A percentile compares a stretch with the other conserved stretches of the same genome.
phyloP scores from a whole-genome alignment of 2,797 vertebrate genomes.

The Enteromius fasciolatus region DNA sequence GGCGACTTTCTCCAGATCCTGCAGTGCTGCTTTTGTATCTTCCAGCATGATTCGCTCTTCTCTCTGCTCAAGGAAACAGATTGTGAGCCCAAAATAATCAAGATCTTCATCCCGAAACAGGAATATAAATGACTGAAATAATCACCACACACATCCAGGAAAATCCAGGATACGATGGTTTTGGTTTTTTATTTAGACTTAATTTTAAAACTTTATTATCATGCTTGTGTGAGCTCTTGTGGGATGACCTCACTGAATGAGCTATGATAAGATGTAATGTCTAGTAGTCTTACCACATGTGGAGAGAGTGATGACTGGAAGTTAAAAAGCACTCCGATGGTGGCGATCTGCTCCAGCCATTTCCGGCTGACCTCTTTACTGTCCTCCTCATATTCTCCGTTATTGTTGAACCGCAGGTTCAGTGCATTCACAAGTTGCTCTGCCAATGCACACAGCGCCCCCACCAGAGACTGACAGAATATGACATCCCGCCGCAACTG shows the following conservation, averaged over 20 bases:
- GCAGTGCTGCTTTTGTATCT: slow-evolving; percentile 90
- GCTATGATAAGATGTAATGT: not conserved
- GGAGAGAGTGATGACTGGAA: slow-evolving; percentile 92
- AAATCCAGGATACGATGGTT: not conserved
- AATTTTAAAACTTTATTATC: not conserved
- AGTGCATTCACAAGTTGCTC: slow-evolving; percentile 93
- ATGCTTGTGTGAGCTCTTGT: slow-evolving; percentile 8
- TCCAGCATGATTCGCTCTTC: slow-evolving; percentile 94
- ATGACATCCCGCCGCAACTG: slow-evolving; percentile 92
- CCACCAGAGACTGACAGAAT: slow-evolving; percentile 93
- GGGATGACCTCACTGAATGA: slow-evolving; percentile 14
- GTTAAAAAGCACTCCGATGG: slow-evolving; percentile 88
- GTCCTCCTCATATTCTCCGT: slow-evolving; percentile 94
- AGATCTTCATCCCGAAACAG: not conserved
- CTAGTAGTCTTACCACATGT: slow-evolving; percentile 78
- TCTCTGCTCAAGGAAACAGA: slow-evolving; percentile 75
- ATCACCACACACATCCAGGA: not conserved
- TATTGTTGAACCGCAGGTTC: slow-evolving; percentile 92
- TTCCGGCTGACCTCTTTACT: slow-evolving; percentile 95
- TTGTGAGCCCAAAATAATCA: not conserved
- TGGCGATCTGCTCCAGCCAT: slow-evolving; percentile 95
- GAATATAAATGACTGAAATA: not conserved
- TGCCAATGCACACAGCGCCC: slow-evolving; percentile 87
- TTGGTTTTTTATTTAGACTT: not conserved
- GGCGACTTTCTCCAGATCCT: slow-evolving; percentile 93